Evolutionary conservation across 2,888 invertebrate species (phyloP).

Genomic region (Crepidodera aurea): DNA sequence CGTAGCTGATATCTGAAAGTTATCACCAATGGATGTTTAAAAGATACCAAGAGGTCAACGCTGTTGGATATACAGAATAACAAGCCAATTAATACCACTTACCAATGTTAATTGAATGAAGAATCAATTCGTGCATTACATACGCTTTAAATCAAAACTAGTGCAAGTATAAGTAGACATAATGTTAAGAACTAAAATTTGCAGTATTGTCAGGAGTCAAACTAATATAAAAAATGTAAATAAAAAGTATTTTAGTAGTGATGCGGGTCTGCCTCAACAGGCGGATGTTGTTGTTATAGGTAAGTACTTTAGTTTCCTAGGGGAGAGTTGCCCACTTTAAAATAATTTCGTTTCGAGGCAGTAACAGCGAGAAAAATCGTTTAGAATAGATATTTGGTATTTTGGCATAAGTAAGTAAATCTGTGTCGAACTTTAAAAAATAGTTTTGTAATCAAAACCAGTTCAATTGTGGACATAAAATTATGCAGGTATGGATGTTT

Average conservation of each 20-base stretch:
- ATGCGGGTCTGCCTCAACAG: constrained; percentile 41
- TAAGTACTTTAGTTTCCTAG: too few relatives aligned
- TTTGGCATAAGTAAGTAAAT: too few relatives aligned
- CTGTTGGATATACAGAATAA: constrained; percentile 54
- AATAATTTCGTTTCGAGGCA: too few relatives aligned
- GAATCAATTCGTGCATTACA: constrained; percentile 17
- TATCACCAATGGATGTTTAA: constrained; percentile 37
- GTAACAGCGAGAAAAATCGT: too few relatives aligned
- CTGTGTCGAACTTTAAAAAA: too few relatives aligned
- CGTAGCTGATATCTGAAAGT: constrained; percentile 23
- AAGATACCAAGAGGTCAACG: constrained; percentile 49
- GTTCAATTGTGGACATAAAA: too few relatives aligned
- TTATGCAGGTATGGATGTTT: too few relatives aligned
- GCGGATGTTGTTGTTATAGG: constrained; percentile 49
- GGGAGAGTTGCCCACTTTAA: too few relatives aligned
- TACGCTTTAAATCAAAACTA: background rate
- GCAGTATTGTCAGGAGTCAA: constrained; percentile 7
- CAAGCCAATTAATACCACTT: constrained; percentile 37
- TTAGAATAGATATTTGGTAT: too few relatives aligned
- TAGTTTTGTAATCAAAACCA: too few relatives aligned
- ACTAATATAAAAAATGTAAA: background rate
- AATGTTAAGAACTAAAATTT: constrained; percentile 20
- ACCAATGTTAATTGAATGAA: constrained; percentile 11
- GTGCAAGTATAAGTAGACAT: background rate
- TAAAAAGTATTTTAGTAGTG: constrained; percentile 37